Conservation (phyloP, 2,888 invertebrate genomes). For the Calameuta idolon region DNA sequence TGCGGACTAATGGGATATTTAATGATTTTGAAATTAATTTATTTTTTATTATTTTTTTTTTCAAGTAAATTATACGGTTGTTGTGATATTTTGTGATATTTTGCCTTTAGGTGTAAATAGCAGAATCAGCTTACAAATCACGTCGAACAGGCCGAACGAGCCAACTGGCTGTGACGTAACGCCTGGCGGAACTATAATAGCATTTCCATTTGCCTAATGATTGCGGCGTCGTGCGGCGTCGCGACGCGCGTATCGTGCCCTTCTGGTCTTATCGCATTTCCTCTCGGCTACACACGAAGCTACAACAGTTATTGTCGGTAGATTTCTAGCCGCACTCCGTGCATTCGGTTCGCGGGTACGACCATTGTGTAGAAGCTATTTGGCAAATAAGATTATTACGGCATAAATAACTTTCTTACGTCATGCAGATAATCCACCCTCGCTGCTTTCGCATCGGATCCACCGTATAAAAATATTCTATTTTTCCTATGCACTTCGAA, state of each 20-base stretch:
- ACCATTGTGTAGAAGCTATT: slow-evolving; percentile 53
- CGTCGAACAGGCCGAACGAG: not conserved
- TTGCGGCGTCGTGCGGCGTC: slow-evolving; percentile 38
- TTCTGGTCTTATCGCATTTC: slow-evolving; percentile 62
- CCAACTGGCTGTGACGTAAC: not conserved
- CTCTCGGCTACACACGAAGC: slow-evolving; percentile 61
- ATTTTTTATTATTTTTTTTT: not conserved
- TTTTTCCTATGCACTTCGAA: not conserved
- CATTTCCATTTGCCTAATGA: slow-evolving; percentile 62
- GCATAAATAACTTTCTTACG: slow-evolving; percentile 60
- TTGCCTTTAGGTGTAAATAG: not conserved
- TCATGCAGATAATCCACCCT: slow-evolving; percentile 27
- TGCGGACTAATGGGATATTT: not conserved
- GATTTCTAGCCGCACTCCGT: slow-evolving; percentile 15
- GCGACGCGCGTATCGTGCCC: slow-evolving; percentile 38
- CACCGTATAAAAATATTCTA: not conserved
- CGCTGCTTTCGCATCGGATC: slow-evolving; percentile 12
- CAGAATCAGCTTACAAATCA: slow-evolving; percentile 1
- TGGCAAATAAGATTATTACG: slow-evolving; percentile 63
- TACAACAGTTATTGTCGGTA: slow-evolving; percentile 13
- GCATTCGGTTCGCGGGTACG: slow-evolving; percentile 17
- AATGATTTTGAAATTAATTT: not conserved
- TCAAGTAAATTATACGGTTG: not conserved
- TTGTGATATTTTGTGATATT: not conserved
- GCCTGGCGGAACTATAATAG: slow-evolving; percentile 35